Conservation (phyloP, 1,140 invertebrate genomes). For the Periplaneta americana region DNA sequence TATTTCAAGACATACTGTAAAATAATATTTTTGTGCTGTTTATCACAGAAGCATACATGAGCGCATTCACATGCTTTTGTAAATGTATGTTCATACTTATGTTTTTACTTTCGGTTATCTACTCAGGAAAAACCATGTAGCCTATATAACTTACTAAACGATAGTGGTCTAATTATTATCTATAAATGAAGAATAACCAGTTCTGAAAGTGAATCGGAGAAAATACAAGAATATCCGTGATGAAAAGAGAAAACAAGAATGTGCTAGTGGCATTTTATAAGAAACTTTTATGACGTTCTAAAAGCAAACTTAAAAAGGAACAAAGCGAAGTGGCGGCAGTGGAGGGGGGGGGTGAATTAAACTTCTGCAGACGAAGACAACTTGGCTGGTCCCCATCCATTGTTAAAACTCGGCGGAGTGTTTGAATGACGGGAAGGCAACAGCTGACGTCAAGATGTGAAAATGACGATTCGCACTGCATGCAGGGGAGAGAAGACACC, state of each 20-base stretch:
- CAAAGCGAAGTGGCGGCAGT: background rate
- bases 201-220: background rate
- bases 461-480: background rate
- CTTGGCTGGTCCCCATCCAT: background rate
- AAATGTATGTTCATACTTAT: too few relatives aligned
- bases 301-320: background rate
- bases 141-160: background rate
- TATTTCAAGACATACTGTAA: too few relatives aligned
- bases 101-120: too few relatives aligned
- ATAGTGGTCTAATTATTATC: background rate
- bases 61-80: too few relatives aligned
- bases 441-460: background rate
- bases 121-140: too few relatives aligned
- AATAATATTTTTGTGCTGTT: too few relatives aligned
- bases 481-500: background rate
- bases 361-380: background rate
- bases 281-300: background rate
- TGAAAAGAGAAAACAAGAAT: background rate
- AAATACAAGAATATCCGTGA: background rate
- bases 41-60: too few relatives aligned
- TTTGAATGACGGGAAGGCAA: background rate
- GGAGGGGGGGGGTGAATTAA: background rate
- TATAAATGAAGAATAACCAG: background rate
- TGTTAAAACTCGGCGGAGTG: background rate
- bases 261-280: background rate